Conservation (phyloP, 2,113 vertebrate genomes). For the Proterorhinus semilunaris region DNA sequence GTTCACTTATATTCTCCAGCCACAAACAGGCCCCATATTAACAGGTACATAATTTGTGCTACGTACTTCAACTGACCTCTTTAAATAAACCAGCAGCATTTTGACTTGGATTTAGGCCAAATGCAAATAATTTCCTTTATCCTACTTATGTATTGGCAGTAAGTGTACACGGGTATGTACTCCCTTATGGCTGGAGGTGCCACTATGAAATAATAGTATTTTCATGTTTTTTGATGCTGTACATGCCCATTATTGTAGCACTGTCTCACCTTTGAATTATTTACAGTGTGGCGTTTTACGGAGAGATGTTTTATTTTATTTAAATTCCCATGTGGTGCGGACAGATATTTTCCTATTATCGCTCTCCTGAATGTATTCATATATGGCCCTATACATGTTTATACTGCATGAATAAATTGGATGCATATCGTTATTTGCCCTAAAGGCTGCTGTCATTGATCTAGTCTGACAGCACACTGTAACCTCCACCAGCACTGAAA, state of each 20-base stretch:
- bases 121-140: no score
- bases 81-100: no score
- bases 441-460: neutral
- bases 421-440: neutral
- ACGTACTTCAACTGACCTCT: no score
- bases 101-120: no score
- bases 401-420: neutral
- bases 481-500: neutral
- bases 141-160: no score
- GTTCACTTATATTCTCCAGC: no score
- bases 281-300: constrained; percentile 37
- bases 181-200: no score
- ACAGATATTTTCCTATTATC: constrained; percentile 39
- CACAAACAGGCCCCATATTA: no score
- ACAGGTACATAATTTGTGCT: no score
- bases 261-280: constrained; percentile 31
- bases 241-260: constrained; percentile 1
- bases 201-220: neutral
- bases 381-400: constrained; percentile 3
- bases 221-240: neutral
- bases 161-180: no score
- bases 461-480: constrained; percentile 2
- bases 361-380: constrained; percentile 5
- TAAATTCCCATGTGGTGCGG: constrained; percentile 30
- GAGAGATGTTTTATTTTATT: no score